A percentile compares a stretch with the other conserved stretches of the same genome.
phyloP scores from a whole-genome alignment of 2,113 vertebrate species.

The Galemys pyrenaicus region DNA sequence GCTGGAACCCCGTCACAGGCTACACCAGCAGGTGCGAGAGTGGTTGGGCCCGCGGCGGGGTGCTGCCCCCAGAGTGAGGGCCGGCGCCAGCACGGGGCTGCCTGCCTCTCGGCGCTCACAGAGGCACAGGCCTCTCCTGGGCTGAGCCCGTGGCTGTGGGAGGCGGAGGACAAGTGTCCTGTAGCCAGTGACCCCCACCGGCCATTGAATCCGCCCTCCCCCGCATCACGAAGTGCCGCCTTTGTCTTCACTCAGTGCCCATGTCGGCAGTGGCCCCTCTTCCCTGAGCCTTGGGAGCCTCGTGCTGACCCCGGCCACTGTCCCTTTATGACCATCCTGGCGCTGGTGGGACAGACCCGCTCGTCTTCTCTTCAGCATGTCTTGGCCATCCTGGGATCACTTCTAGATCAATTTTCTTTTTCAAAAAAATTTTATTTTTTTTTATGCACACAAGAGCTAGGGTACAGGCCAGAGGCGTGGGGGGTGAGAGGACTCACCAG shows the following conservation, averaged over 20 bases:
- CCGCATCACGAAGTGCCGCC: background rate
- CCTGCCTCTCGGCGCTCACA: too few species aligned
- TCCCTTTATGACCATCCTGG: background rate
- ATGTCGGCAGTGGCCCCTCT: background rate
- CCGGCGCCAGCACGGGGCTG: too few species aligned
- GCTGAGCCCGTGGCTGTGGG: too few species aligned
- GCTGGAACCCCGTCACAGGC: constrained; percentile 97
- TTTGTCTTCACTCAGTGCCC: background rate
- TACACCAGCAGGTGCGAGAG: constrained; percentile 92
- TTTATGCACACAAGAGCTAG: too few species aligned
- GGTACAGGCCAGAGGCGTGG: too few species aligned
- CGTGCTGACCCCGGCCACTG: background rate
- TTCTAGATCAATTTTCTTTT: background rate
- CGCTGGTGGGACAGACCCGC: background rate
- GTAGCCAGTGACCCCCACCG: background rate
- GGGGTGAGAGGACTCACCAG: too few species aligned
- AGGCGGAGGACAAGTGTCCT: too few species aligned
- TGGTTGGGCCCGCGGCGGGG: constrained; percentile 80
- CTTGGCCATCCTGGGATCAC: background rate
- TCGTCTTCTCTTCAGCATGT: background rate
- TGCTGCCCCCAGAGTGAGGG: too few species aligned
- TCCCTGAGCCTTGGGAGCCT: background rate
- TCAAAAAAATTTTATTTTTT: too few species aligned
- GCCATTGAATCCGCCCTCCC: background rate
- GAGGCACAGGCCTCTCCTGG: too few species aligned